These are phyloP conservation scores for Nasonia oneida DNA, from an alignment of 2,888 invertebrate species.

Conservation along the genomic window DNA sequence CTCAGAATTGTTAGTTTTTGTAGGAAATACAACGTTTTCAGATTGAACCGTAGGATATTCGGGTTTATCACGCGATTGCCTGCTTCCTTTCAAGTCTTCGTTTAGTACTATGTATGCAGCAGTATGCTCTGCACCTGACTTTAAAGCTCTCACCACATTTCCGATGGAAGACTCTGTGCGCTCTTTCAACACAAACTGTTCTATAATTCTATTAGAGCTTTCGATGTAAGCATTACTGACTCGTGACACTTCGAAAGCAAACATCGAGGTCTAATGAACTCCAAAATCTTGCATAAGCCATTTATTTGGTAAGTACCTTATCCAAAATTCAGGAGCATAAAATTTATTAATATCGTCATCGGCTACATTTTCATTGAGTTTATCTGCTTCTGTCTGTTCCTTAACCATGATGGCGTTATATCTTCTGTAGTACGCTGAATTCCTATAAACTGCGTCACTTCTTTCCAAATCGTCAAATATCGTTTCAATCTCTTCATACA, in stretches of 20 bases:
- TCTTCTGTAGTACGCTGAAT: constrained; percentile 56
- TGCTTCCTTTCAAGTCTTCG: neutral
- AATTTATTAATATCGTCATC: neutral
- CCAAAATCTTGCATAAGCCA: constrained; percentile 62
- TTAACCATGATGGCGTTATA: neutral
- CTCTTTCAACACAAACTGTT: neutral
- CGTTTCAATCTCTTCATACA: neutral
- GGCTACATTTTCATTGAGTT: neutral
- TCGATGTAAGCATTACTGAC: constrained; percentile 63
- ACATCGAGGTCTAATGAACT: constrained; percentile 57
- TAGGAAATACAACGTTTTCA: too few species aligned
- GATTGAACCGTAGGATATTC: neutral
- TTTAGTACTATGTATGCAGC: neutral
- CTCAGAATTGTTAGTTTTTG: neutral
- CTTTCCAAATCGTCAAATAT: constrained; percentile 18
- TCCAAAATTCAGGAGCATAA: constrained; percentile 59
- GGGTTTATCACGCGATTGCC: neutral
- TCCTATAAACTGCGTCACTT: constrained; percentile 31
- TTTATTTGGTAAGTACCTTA: constrained; percentile 55
- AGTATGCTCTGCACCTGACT: neutral
- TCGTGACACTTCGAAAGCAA: constrained; percentile 56
- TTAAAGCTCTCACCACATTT: neutral
- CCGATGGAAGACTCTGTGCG: neutral
- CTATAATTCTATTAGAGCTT: constrained; percentile 14
- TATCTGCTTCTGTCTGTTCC: neutral